phyloP scores from a whole-genome alignment of 2,888 invertebrate genomes.

The Stegophylla sp. region DNA sequence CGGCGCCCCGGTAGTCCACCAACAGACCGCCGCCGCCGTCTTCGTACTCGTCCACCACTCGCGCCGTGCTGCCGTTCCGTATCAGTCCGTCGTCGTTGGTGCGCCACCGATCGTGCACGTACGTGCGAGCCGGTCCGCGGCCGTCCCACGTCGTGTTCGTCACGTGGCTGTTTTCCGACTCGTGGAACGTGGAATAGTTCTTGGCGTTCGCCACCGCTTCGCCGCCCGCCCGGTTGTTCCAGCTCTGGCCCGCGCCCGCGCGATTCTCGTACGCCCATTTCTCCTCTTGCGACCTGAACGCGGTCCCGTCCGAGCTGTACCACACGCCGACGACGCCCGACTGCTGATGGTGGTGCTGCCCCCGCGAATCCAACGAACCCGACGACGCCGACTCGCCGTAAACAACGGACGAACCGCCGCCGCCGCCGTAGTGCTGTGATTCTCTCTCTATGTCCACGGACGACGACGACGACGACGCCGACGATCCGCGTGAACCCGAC shows the following conservation, averaged over 20 bases:
- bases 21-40: constrained; percentile 45
- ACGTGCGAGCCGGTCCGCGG: constrained; percentile 60
- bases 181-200: constrained; percentile 53
- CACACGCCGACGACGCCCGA: no score
- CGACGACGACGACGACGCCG: neutral
- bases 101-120: constrained; percentile 61
- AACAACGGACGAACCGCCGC: neutral
- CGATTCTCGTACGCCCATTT: constrained; percentile 29
- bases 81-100: constrained; percentile 62
- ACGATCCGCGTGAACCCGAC: neutral
- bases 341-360: no score
- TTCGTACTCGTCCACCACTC: constrained; percentile 55
- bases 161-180: constrained; percentile 45
- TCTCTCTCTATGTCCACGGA: neutral
- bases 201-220: constrained; percentile 9
- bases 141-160: constrained; percentile 62
- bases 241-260: constrained; percentile 36
- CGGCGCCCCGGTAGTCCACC: constrained; percentile 41
- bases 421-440: neutral
- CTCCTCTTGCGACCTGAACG: constrained; percentile 1
- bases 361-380: no score
- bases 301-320: neutral
- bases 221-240: neutral
- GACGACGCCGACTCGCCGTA: no score
- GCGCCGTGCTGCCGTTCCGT: constrained; percentile 61